These are phyloP conservation scores for Tylochromis polylepis DNA, from an alignment of 2,113 vertebrate species.

Conservation along the genomic window DNA sequence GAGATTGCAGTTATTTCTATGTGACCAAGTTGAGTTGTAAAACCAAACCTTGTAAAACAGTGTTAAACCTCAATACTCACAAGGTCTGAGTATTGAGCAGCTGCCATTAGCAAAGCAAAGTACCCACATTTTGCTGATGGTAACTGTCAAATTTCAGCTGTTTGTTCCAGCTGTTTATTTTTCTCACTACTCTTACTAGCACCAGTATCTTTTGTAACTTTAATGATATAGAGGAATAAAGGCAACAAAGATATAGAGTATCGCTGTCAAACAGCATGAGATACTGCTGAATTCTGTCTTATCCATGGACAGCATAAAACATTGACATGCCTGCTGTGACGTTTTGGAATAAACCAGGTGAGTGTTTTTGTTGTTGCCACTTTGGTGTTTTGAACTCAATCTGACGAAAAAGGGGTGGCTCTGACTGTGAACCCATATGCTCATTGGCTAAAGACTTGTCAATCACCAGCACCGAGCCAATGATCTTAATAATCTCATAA, in stretches of 20 bases:
- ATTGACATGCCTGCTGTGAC: not conserved
- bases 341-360: not conserved
- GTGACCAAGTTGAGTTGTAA: not conserved
- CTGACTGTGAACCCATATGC: not conserved
- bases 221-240: not conserved
- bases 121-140: not conserved
- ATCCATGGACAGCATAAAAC: not conserved
- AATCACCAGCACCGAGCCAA: rapidly evolving
- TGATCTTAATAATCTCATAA: not conserved
- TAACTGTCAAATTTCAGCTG: not conserved
- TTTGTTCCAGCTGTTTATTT: not conserved
- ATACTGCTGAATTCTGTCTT: not conserved
- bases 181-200: not conserved
- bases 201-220: not conserved
- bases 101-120: not conserved
- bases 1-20: not conserved
- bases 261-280: not conserved
- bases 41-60: not conserved
- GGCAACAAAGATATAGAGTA: not conserved
- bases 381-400: not conserved
- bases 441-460: not conserved
- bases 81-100: not conserved
- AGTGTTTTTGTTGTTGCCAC: not conserved
- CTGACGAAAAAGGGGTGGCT: not conserved
- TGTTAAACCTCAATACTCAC: not conserved